A percentile compares a stretch with the other conserved stretches of the same genome.
phyloP scores from a whole-genome alignment of 2,888 invertebrate genomes.

The Malthinus flaveolus region DNA sequence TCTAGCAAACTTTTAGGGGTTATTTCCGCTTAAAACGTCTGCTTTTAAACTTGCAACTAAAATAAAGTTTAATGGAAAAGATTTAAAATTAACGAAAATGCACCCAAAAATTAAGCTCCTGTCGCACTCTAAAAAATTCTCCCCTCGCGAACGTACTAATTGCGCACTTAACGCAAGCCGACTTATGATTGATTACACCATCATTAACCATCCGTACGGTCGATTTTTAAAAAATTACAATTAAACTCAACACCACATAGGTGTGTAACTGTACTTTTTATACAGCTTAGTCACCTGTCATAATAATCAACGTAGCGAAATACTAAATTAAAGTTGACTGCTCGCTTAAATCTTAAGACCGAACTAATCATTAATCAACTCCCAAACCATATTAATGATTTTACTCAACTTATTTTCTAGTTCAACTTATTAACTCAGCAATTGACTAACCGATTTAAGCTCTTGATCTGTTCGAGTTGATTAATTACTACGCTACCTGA shows the following conservation, averaged over 20 bases:
- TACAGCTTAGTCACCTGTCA: conserved; percentile 2
- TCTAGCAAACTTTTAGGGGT: conserved; percentile 29
- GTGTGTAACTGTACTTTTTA: not conserved
- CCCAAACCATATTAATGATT: not conserved
- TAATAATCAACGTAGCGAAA: conserved; percentile 3
- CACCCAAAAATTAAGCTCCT: conserved; percentile 11
- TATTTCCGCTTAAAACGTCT: conserved; percentile 31
- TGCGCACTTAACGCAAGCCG: too few species aligned
- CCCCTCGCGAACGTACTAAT: too few species aligned
- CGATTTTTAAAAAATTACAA: conserved; percentile 1
- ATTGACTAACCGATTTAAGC: conserved; percentile 7
- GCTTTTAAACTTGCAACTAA: conserved; percentile 25
- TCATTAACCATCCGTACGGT: too few species aligned
- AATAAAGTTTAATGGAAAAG: conserved; percentile 24
- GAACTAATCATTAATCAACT: conserved; percentile 6
- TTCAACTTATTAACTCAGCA: conserved; percentile 5
- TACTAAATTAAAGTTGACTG: conserved; percentile 4
- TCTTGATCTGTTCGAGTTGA: conserved; percentile 5
- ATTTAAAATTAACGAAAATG: conserved; percentile 23
- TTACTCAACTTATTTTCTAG: conserved; percentile 7
- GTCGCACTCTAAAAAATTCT: not conserved
- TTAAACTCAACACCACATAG: not conserved
- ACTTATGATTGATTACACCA: too few species aligned
- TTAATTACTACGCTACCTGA: conserved; percentile 6
- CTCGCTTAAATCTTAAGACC: not conserved